These are phyloP conservation scores for Cryptocheilus praepositus DNA, from an alignment of 2,888 invertebrate genomes.

Conservation along the genomic window DNA sequence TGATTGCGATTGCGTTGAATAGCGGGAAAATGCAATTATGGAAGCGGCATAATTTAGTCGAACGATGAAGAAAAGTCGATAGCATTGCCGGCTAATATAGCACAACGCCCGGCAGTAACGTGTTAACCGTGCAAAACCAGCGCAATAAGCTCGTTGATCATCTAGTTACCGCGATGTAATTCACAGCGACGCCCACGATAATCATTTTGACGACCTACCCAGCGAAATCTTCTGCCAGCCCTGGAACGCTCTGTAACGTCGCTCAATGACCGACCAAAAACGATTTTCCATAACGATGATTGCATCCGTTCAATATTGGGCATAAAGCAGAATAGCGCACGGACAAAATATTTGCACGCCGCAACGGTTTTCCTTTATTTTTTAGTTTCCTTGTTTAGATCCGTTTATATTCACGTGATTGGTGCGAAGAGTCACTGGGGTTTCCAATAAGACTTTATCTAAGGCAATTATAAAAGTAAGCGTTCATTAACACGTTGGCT, in stretches of 20 bases:
- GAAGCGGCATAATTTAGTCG: slow-evolving; percentile 15
- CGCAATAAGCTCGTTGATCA: slow-evolving; percentile 62
- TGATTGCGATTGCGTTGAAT: slow-evolving; percentile 6
- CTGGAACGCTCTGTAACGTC: slow-evolving; percentile 48
- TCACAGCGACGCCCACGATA: slow-evolving; percentile 54
- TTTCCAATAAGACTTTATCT: no score
- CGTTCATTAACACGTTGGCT: no score
- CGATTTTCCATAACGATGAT: no score
- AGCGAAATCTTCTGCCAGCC: slow-evolving; percentile 40
- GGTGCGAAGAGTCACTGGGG: no score
- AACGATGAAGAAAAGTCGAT: slow-evolving; percentile 36
- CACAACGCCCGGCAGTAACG: slow-evolving; percentile 46
- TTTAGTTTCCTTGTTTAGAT: no score
- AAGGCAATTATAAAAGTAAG: no score
- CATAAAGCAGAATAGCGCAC: background rate
- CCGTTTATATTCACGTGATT: no score
- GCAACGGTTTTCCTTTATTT: background rate
- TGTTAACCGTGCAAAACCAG: slow-evolving; percentile 57
- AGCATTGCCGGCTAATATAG: slow-evolving; percentile 21
- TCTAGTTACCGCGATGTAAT: slow-evolving; percentile 56
- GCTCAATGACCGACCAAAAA: slow-evolving; percentile 20
- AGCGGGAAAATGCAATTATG: slow-evolving; percentile 17
- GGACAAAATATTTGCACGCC: background rate
- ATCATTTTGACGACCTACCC: slow-evolving; percentile 59
- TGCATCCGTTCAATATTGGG: no score